Evolutionary conservation across 1,140 invertebrate genomes (phyloP), one percentile per base, ranked within the genome.

Genomic region (Lordiphosa collinella): DNA sequence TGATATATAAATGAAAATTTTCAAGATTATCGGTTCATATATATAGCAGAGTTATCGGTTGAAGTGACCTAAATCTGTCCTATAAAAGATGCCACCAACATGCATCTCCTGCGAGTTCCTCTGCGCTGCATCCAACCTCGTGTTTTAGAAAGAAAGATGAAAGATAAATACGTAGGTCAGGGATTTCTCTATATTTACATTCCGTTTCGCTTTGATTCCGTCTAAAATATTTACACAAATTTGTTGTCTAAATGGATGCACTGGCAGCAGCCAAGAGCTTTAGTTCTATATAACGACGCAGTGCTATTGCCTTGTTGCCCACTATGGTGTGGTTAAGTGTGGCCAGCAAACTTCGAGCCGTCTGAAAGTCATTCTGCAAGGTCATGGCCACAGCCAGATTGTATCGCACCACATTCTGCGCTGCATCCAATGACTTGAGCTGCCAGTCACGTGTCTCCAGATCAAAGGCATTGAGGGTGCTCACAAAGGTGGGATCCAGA

Each of bases 341-440:
- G 57, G 90, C 91, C n/a, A 96, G 88, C 18, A 93, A 90, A 66
- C 92, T 91, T 32, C 91, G 91, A 2, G 95, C 94, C 87, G 95
- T 94, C 49, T 94, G 92, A 40, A 93, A 91, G 86, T 96, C 95
- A 10, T 94, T 94, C 54, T 94, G 91, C 36, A 95, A 90, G 9
- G 94, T 92, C 87, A 95, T 92, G 8, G 93, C 93, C 9, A 95
- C 94, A 16, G 95, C 94, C 57, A 96, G 90, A 89, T 96, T 96
- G 69, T 96, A 96, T 62, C 93, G 92, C 51, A 96, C 90, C 29
- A 95, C 91, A 31, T 92, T 91, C 65, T 92, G 92, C 2, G 93
- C 94, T 18, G 92, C 92, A 12, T 91, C 86, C 29, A 94, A 69
- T 22, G 92, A 93, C 50, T 91, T 91, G 2, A 95, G 94, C 74